Conservation (phyloP, 2,113 vertebrate species). For the Oplegnathus fasciatus region DNA sequence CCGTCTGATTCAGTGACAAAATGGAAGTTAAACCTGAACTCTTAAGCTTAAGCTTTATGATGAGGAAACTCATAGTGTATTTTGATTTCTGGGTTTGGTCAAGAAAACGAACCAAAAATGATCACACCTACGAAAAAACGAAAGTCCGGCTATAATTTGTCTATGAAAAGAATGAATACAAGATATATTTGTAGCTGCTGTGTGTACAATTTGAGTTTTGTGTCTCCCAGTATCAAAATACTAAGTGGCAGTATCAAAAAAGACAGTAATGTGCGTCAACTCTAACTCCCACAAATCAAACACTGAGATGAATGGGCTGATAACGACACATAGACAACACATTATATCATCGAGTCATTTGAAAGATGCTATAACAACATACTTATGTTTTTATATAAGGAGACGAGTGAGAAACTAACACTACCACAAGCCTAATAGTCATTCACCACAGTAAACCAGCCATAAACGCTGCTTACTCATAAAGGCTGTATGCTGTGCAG, state of each 20-base stretch:
- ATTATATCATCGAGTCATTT: neutral
- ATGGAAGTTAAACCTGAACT: neutral
- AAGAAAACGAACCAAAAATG: neutral
- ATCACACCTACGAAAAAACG: neutral
- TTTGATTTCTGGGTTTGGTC: neutral
- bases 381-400: neutral
- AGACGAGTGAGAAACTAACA: neutral
- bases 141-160: neutral
- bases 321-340: neutral
- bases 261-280: accelerated
- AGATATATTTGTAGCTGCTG: neutral
- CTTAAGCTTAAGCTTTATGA: neutral
- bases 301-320: neutral
- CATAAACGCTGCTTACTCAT: neutral
- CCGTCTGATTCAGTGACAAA: neutral
- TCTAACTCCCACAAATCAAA: neutral
- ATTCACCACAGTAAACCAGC: neutral
- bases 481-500: neutral
- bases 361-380: neutral
- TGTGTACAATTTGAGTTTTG: too few relatives aligned
- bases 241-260: neutral
- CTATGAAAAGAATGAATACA: neutral
- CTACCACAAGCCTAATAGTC: neutral
- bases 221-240: neutral
- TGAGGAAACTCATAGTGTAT: neutral